Base-by-base conservation (phyloP, 1,140 invertebrate genomes). In the Campoletis sonorensis region DNA sequence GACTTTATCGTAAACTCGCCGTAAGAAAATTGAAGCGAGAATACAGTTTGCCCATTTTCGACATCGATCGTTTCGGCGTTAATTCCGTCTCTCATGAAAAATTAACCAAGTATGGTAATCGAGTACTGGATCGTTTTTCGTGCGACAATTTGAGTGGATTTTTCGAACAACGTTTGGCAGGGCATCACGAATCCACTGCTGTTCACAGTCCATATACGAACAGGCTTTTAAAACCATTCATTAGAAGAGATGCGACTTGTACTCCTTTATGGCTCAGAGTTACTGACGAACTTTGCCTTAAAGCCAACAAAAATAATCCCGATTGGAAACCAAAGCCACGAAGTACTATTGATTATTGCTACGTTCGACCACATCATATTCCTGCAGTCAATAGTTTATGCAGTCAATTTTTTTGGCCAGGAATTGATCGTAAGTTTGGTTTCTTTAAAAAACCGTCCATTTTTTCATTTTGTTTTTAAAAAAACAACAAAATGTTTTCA, bases 371-470 rank as follows among this genome's bases (percentile, higher is more conserved):
- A 10, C 95, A 97, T 87, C 97, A 98, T 88, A 96, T 98, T 82
- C 95, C 97, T 3, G 96, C 96, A 0, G 95, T 98, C 40, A 98
- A 98, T 91, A 94, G 94, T 72, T 88, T 98, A 13, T 97, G 96
- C 75, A 94, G 95, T 81, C 94, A 96, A 85, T 96, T 95, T 88
- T 98, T 98, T 90, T 98, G 97, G 97, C 96, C 96, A 13, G 97
- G 97, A 45, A 97, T 98, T 82, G 97, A 98, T 91, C 92, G 97
- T 97, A 92, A 94, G 79, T 80, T 26, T 80, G 82, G 64, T 83
- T 84, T 83, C 82, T 92, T 93, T 89, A n/a, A n/a, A n/a, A n/a
- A n/a, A n/a, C n/a, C n/a, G n/a, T n/a, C n/a, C n/a, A n/a, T n/a
- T n/a, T n/a, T n/a, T n/a, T n/a, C n/a, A n/a, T n/a, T n/a, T n/a